A percentile compares a stretch with the other conserved stretches of the same genome.
phyloP scores from a whole-genome alignment of 2,113 vertebrate species.

The Fukomys damarensis region DNA sequence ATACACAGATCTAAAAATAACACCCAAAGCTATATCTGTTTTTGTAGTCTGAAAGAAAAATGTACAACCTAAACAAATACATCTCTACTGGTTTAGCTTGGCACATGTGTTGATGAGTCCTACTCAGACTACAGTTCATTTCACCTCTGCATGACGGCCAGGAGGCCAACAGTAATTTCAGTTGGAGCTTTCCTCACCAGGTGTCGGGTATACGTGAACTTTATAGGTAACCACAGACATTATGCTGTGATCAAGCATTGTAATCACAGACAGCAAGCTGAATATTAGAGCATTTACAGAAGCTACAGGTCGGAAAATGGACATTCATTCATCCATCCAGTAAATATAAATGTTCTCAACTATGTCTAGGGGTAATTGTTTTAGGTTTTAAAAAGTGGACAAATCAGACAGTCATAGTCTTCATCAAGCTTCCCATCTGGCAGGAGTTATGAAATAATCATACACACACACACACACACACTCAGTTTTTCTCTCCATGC shows the following conservation, averaged over 20 bases:
- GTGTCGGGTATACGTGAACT: neutral
- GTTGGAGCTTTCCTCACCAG: conserved; percentile 17
- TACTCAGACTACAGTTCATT: neutral
- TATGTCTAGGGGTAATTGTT: neutral
- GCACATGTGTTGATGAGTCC: neutral
- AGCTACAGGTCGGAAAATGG: conserved; percentile 11
- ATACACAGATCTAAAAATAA: neutral
- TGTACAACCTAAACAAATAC: neutral
- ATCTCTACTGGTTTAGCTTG: neutral
- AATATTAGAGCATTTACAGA: neutral
- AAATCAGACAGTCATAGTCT: neutral
- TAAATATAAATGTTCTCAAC: no score
- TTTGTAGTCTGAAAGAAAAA: neutral
- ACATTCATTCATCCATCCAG: neutral
- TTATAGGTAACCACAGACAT: neutral
- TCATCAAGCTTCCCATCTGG: neutral
- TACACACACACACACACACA: neutral
- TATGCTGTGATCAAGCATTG: neutral
- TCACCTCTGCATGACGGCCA: neutral
- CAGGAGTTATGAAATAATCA: neutral
- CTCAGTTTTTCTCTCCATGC: neutral
- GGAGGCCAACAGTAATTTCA: conserved; percentile 48
- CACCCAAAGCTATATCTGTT: neutral
- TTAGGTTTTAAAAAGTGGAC: neutral
- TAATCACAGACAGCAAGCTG: conserved; percentile 16